Base-by-base conservation (phyloP, 2,113 vertebrate genomes). In the Grammomys dolichurus region DNA sequence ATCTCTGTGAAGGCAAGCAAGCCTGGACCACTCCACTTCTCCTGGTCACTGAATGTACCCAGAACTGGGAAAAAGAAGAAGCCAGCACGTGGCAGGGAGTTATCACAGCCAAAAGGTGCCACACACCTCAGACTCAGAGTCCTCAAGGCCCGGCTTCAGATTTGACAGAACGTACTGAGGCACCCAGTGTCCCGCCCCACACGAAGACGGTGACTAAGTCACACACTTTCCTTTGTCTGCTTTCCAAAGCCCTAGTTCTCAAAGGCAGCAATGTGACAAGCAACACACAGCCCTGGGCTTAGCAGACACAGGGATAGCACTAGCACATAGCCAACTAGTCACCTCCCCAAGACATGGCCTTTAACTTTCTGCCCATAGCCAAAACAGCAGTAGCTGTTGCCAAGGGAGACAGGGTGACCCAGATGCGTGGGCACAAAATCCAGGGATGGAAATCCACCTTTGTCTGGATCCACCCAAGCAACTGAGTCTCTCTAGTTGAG, bases 381-480 rank as follows among this genome's bases (percentile, higher is more conserved):
- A 97, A 93, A 97, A 96, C 96, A 96, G 90, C 87, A 93, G 97
- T 81, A 48, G 75, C 93, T 80, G 84, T 91, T 96, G 95, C 91
- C 96, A 94, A 88, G 82, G 78, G 93, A 97, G 90, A 96, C 93
- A 93, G 96, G 87, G 94, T 89, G 87, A 97, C 87, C 95, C 93
- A 94, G 89, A 92, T 95, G 93, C 56, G 67, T 92, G 95, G 96
- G 97, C 94, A 88, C 48, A 90, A 85, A 93, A 97, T 51, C 95
- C 80, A 28, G 58, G 89, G 89, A 95, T 88, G 89, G 88, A 96
- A 96, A 97, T 94, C 87, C 85, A 77, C 93, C 95, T 89, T 85
- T 94, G 94, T 96, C 89, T 96, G 58, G 87, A 90, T 87, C 90
- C 48, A 78, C 90, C 94, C 95, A 95, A 96, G 70, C 51, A 60